These are phyloP conservation scores for Erpornis zantholeuca DNA, from an alignment of 2,113 vertebrate genomes.

Conservation along the genomic window DNA sequence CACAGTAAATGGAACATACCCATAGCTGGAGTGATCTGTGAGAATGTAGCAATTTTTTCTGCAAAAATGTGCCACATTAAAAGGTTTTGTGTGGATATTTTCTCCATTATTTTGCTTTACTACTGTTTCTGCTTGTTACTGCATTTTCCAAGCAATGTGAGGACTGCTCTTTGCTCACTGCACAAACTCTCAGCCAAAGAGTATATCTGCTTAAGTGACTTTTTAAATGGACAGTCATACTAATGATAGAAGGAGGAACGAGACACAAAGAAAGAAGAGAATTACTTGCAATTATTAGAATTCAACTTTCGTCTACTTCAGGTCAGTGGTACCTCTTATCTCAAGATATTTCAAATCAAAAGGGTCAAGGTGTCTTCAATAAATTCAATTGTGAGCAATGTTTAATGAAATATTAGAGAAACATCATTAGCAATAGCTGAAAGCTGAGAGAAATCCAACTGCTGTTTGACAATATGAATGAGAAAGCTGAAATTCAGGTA, in stretches of 20 bases:
- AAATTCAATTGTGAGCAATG: background rate
- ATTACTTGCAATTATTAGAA: background rate
- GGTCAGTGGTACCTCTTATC: background rate
- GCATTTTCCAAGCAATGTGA: background rate
- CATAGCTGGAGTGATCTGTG: background rate
- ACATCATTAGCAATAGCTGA: background rate
- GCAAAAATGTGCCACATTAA: background rate
- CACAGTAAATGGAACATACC: background rate
- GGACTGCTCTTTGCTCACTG: background rate
- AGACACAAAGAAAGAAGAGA: background rate
- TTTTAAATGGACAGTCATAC: background rate
- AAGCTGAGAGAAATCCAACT: background rate
- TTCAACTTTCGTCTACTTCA: background rate
- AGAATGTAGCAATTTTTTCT: background rate
- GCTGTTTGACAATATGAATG: background rate
- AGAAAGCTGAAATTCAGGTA: background rate
- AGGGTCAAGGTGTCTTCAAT: background rate
- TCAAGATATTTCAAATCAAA: background rate
- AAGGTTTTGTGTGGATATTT: background rate
- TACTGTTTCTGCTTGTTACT: background rate
- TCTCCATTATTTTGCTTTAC: background rate
- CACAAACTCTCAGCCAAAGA: background rate
- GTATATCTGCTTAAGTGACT: no score
- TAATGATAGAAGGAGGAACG: background rate
- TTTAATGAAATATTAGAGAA: background rate